Conservation (phyloP, 2,113 vertebrate genomes). For the Brachypteracias leptosomus region DNA sequence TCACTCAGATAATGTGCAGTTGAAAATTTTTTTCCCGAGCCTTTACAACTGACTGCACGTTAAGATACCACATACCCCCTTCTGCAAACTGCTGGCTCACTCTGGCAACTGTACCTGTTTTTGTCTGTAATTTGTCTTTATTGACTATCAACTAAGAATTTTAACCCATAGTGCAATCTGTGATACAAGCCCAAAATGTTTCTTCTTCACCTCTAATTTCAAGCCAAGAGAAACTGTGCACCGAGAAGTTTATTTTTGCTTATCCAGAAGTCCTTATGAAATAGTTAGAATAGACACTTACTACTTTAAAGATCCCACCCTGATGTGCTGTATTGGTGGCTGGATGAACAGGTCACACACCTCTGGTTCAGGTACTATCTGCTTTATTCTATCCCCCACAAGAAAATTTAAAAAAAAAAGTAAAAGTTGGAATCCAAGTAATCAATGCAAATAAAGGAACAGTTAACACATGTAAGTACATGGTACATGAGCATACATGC, state of each 20-base stretch:
- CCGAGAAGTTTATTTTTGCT: background rate
- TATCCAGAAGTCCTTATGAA: background rate
- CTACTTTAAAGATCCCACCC: background rate
- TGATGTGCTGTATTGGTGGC: background rate
- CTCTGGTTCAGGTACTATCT: background rate
- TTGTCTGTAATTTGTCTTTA: constrained; percentile 36
- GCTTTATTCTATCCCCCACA: background rate
- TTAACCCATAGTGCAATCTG: background rate
- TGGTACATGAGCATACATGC: background rate
- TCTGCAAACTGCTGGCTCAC: constrained; percentile 6
- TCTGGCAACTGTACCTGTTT: background rate
- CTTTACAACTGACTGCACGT: constrained; percentile 23
- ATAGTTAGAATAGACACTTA: background rate
- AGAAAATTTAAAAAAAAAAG: background rate
- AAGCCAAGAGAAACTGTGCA: background rate
- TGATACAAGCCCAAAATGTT: background rate
- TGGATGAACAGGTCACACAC: background rate
- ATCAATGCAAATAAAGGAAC: background rate
- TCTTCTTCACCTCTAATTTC: background rate
- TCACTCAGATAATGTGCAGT: constrained; percentile 65
- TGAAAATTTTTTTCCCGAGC: background rate
- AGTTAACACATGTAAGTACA: background rate
- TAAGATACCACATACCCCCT: constrained; percentile 10
- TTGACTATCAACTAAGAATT: background rate
- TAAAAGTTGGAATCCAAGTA: background rate